A percentile compares a stretch with the other conserved stretches of the same genome.
Conservation (phyloP, 2,888 invertebrate genomes). For the Alsophila aescularia region DNA sequence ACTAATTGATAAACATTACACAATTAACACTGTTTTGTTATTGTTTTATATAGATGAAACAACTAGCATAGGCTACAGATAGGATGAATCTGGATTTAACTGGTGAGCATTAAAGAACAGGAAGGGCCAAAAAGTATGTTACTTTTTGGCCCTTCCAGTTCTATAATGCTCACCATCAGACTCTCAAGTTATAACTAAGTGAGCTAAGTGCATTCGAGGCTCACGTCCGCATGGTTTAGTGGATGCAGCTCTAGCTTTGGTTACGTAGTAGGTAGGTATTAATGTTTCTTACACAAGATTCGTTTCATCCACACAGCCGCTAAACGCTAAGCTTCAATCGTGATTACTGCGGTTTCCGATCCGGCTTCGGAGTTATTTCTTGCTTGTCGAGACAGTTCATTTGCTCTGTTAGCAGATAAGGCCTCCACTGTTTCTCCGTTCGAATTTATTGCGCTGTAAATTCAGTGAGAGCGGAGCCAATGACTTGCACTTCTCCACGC, state of each 20-base stretch:
- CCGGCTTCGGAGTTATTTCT: slow-evolving; percentile 47
- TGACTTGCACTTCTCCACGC: slow-evolving; percentile 71
- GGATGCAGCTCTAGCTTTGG: not conserved
- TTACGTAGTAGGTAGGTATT: no score
- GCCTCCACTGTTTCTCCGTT: slow-evolving; percentile 63
- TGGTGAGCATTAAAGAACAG: no score
- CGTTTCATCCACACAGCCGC: slow-evolving; percentile 28
- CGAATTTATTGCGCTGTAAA: slow-evolving; percentile 78
- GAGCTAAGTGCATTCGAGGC: not conserved
- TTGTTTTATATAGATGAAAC: no score
- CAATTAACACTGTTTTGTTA: no score
- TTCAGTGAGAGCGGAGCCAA: slow-evolving; percentile 56
- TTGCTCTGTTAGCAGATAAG: slow-evolving; percentile 76
- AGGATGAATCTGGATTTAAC: no score
- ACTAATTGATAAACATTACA: not conserved
- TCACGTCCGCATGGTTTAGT: not conserved
- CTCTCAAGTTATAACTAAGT: not conserved
- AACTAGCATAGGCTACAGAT: no score
- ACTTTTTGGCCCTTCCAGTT: no score
- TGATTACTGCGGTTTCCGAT: slow-evolving; percentile 33
- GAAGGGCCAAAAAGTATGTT: no score
- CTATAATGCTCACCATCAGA: not conserved
- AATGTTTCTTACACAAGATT: slow-evolving; percentile 28
- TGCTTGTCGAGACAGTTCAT: slow-evolving; percentile 69
- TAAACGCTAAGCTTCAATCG: slow-evolving; percentile 31